These are phyloP conservation scores for Lacanobia oleracea DNA, from an alignment of 2,888 invertebrate genomes.

Conservation along the genomic window DNA sequence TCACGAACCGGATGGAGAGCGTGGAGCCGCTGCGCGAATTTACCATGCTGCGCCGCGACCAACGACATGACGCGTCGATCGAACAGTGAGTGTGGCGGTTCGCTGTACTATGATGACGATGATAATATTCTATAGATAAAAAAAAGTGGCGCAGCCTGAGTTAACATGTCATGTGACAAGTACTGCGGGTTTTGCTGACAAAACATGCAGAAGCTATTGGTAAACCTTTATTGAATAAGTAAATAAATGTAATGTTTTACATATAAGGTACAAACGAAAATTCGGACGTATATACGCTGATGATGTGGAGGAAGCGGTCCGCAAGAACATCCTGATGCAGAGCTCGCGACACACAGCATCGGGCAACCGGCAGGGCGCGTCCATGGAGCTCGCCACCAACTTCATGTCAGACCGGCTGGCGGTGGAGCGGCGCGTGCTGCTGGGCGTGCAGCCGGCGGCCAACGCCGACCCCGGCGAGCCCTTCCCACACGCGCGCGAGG, in stretches of 20 bases:
- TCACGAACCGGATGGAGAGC: slow-evolving; percentile 37
- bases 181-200: no score
- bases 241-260: neutral
- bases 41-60: slow-evolving; percentile 76
- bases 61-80: slow-evolving; percentile 71
- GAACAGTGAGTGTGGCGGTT: slow-evolving; percentile 62
- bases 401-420: slow-evolving; percentile 59
- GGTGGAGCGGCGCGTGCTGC: slow-evolving; percentile 44
- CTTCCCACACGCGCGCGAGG: slow-evolving; percentile 76
- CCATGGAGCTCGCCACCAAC: slow-evolving; percentile 70
- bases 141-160: no score
- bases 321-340: slow-evolving; percentile 80
- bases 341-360: slow-evolving; percentile 76
- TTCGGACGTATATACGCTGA: slow-evolving; percentile 77
- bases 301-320: slow-evolving; percentile 79
- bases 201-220: no score
- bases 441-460: slow-evolving; percentile 31
- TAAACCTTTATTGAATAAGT: no score
- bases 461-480: slow-evolving; percentile 44
- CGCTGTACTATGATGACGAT: no score
- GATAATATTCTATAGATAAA: no score
- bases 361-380: slow-evolving; percentile 81
- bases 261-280: slow-evolving; percentile 69
- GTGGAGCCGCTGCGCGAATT: slow-evolving; percentile 85
- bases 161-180: no score